These are phyloP conservation scores for Tetranychus cinnabarinus DNA, from an alignment of 1,140 invertebrate genomes.

Conservation along the genomic window DNA sequence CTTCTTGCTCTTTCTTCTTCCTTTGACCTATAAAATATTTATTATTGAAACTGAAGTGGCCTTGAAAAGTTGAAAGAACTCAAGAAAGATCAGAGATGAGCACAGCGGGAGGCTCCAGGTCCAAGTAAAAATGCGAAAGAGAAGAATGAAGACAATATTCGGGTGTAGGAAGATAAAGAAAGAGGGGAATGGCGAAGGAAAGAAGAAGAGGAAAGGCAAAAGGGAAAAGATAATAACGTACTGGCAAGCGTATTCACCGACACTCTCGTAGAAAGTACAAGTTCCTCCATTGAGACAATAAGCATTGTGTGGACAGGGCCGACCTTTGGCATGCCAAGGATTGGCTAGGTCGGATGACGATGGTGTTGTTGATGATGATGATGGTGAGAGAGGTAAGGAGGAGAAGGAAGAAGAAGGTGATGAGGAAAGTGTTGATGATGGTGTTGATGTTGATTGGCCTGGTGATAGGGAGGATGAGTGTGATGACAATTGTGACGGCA, in stretches of 20 bases:
- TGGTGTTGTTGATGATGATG: neutral
- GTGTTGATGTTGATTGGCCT: no score
- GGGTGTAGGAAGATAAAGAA: neutral
- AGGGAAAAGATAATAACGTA: conserved; percentile 23
- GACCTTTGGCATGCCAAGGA: conserved; percentile 7
- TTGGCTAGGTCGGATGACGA: neutral
- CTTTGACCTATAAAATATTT: no score
- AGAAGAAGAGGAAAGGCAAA: neutral
- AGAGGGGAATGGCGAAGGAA: neutral
- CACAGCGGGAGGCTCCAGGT: neutral
- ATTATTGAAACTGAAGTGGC: no score
- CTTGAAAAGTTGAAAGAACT: no score
- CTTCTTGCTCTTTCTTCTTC: neutral
- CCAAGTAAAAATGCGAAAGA: neutral
- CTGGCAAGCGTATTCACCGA: conserved; percentile 53
- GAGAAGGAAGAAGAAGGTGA: no score
- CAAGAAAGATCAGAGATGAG: no score
- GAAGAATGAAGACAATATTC: neutral
- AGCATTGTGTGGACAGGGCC: conserved; percentile 33
- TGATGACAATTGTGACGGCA: no score
- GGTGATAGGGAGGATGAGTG: no score
- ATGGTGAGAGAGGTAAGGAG: neutral
- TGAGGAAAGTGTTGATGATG: no score
- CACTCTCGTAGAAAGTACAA: conserved; percentile 47
- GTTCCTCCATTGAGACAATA: conserved; percentile 56